phyloP scores from a whole-genome alignment of 1,140 invertebrate genomes.

The Drepana arcuata region DNA sequence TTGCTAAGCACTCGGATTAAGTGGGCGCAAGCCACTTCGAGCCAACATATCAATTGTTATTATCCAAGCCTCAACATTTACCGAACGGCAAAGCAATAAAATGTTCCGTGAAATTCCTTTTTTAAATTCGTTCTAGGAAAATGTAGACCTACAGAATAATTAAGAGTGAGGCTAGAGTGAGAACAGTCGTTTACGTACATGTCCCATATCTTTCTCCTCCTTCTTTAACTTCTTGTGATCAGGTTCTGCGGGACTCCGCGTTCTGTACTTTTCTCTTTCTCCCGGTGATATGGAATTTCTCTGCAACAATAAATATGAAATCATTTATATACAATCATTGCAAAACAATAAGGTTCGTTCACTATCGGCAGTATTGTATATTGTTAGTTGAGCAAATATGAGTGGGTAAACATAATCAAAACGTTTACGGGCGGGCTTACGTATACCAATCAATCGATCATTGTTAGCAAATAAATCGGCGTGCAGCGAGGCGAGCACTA shows the following conservation, averaged over 20 bases:
- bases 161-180: conserved; percentile 80
- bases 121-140: no score
- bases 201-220: conserved; percentile 85
- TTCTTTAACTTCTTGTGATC: conserved; percentile 82
- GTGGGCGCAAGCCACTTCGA: no score
- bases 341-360: conserved; percentile 11
- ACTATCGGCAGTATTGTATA: conserved; percentile 18
- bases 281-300: conserved; percentile 91
- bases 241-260: conserved; percentile 79
- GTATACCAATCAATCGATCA: conserved; percentile 67
- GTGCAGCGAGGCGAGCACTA: conserved; percentile 59
- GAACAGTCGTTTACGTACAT: conserved; percentile 74
- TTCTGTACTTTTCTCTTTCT: conserved; percentile 88
- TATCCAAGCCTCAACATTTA: no score
- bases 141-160: no score
- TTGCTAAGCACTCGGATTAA: no score
- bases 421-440: conserved; percentile 54
- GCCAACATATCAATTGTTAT: no score
- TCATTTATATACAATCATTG: conserved; percentile 16
- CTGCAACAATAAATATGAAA: conserved; percentile 74
- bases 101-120: no score
- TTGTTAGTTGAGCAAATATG: conserved; percentile 46
- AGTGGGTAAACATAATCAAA: conserved; percentile 62
- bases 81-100: no score
- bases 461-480: conserved; percentile 70